Evolutionary conservation across 2,797 vertebrate genomes (phyloP), one percentile per base, ranked within the genome.

Genomic region (Geotrypetes seraphini): DNA sequence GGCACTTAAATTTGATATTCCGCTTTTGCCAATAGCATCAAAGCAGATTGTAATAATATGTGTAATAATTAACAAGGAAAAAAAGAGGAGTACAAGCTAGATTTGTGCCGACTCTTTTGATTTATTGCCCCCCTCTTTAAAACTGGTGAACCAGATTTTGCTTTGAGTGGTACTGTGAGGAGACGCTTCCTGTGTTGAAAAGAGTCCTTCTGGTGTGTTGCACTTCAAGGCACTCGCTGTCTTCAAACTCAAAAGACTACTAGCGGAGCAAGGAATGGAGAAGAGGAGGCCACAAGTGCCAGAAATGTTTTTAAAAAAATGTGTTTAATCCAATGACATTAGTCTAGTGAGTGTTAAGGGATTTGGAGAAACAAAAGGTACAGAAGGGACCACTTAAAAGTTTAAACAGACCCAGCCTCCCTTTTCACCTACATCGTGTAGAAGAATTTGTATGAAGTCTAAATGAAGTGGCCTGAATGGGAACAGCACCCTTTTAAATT

Each of bases 401-500:
- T 57, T 59, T 43, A 54, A 55, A 38, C 28, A 53, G 45, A 39
- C 31, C 38, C 36, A 33, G 22, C 33, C 33, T 60, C 39, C 29
- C 30, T 52, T 63, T 61, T 47, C 46, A 59, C 42, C 46, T 57
- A 32, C n/a, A 17, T 41, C 39, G 47, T 50, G 28, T 39, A 26
- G 31, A 47, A 61, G 34, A 41, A 43, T 52, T 64, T 63, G 40
- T 61, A 30, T 59, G 31, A 47, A 54, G 42, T 23, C 39, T 46
- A 55, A 57, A 51, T 47, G 37, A 62, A 33, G 47, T 38, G 50
- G 39, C 34, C 39, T 56, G 43, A 64, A 59, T 47, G 37, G 54
- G 41, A 38, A 13, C 23, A 14, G 33, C 21, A 20, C 39, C 22
- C 51, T 56, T 66, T 57, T 53, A 68, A 54, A 59, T 67, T 65